A percentile compares a stretch with the other conserved stretches of the same genome.
Conservation (phyloP, 2,797 vertebrate species). For the Sebastes kiyomatsui region DNA sequence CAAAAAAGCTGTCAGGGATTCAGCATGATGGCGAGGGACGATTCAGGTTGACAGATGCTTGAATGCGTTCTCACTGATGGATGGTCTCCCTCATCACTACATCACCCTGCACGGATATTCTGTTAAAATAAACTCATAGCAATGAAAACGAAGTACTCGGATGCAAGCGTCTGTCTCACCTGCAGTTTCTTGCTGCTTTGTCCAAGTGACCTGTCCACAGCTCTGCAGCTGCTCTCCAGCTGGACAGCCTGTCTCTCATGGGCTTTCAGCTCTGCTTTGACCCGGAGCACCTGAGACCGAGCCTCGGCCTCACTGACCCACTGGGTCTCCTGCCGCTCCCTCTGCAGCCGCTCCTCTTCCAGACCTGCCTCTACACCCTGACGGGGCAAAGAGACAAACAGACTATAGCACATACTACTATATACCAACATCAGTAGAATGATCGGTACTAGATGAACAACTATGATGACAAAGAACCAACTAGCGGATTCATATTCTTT, state of each 20-base stretch:
- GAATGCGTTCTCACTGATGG: constrained; percentile 1
- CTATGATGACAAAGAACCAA: neutral
- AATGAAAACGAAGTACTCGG: neutral
- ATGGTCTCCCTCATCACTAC: neutral
- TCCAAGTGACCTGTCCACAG: constrained; percentile 92
- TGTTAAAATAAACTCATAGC: neutral
- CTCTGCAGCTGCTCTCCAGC: constrained; percentile 93
- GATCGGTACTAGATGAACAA: neutral
- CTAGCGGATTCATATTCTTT: neutral
- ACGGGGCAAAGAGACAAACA: constrained; percentile 44
- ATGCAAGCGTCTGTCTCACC: constrained; percentile 76
- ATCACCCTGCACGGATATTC: neutral
- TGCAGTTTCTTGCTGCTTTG: constrained; percentile 91
- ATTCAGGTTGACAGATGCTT: neutral
- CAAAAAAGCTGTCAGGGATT: neutral
- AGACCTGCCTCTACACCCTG: constrained; percentile 90
- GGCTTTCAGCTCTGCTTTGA: constrained; percentile 89
- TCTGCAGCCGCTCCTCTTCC: constrained; percentile 90
- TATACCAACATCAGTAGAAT: neutral
- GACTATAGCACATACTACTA: neutral
- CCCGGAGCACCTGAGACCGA: constrained; percentile 89
- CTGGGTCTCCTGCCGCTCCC: constrained; percentile 90
- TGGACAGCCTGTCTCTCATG: constrained; percentile 93
- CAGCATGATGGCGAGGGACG: neutral
- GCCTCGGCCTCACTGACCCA: constrained; percentile 93